These are phyloP conservation scores for Cyprinodon brontotheroides DNA, from an alignment of 2,113 vertebrate genomes.

Conservation along the genomic window DNA sequence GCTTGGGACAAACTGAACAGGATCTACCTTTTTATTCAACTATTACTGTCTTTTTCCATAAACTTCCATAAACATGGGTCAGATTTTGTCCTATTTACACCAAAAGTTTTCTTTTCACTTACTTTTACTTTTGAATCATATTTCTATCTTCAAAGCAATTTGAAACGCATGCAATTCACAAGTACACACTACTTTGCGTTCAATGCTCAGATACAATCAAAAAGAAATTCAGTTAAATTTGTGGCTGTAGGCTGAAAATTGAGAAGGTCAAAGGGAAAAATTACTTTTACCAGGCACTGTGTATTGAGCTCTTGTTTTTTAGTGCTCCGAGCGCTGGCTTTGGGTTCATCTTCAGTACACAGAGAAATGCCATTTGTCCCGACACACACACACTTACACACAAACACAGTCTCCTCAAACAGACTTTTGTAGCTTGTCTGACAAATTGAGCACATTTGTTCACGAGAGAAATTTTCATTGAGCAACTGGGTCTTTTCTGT, in stretches of 20 bases:
- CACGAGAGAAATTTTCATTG: conserved; percentile 60
- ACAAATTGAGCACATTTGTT: conserved; percentile 76
- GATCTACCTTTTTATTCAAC: not conserved
- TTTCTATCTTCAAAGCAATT: no score
- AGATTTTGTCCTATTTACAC: no score
- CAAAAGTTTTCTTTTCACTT: no score
- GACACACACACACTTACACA: conserved; percentile 24
- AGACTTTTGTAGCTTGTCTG: conserved; percentile 65
- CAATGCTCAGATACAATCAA: not conserved
- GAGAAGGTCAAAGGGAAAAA: not conserved
- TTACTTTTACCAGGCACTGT: conserved; percentile 36
- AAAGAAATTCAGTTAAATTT: not conserved
- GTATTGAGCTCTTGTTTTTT: conserved; percentile 63
- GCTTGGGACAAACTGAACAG: not conserved
- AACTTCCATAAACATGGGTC: no score
- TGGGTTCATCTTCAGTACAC: conserved; percentile 51
- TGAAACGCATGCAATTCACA: not conserved
- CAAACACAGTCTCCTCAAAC: conserved; percentile 40
- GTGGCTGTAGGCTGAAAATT: not conserved
- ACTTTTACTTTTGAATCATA: no score
- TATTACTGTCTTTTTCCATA: no score
- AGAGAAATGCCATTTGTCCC: conserved; percentile 63
- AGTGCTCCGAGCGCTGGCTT: conserved; percentile 66
- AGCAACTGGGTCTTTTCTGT: conserved; percentile 70
- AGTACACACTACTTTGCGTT: not conserved